Percentiles rank a stretch among this genome's conserved stretches.
Evolutionary conservation across 2,888 invertebrate genomes (phyloP).

Genomic region (Drosophila peninsularis): DNA sequence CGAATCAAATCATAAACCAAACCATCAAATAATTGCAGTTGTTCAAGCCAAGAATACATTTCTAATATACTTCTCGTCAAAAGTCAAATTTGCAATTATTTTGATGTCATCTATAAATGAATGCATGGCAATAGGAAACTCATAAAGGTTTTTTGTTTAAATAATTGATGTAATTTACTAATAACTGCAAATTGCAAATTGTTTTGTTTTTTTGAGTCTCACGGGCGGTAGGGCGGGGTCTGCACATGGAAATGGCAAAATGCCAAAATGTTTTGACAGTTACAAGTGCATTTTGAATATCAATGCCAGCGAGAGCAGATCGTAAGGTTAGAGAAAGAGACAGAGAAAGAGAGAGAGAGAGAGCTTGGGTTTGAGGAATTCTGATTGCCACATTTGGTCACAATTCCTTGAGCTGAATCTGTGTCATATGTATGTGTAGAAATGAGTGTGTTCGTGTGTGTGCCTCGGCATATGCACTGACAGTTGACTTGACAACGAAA

Average conservation of each 20-base stretch:
- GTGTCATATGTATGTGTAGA: conserved; percentile 26
- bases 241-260: conserved; percentile 56
- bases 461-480: conserved; percentile 31
- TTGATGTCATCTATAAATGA: conserved; percentile 49
- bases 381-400: conserved; percentile 71
- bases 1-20: conserved; percentile 26
- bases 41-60: conserved; percentile 18
- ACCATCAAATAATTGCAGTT: conserved; percentile 54
- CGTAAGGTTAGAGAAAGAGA: neutral
- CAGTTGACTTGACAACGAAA: conserved; percentile 30
- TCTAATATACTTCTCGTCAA: conserved; percentile 37
- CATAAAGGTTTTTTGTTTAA: conserved; percentile 53
- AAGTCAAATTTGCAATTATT: conserved; percentile 68
- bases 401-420: conserved; percentile 37
- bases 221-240: conserved; percentile 25
- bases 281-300: conserved; percentile 60
- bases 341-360: neutral
- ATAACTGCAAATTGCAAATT: conserved; percentile 50
- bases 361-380: conserved; percentile 15
- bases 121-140: conserved; percentile 52
- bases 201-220: conserved; percentile 13
- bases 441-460: conserved; percentile 20
- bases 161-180: conserved; percentile 70
- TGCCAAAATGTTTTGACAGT: conserved; percentile 72
- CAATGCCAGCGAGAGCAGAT: conserved; percentile 57